A percentile compares a stretch with the other conserved stretches of the same genome.
Conservation (phyloP, 2,113 vertebrate genomes). For the Piliocolobus tephrosceles region DNA sequence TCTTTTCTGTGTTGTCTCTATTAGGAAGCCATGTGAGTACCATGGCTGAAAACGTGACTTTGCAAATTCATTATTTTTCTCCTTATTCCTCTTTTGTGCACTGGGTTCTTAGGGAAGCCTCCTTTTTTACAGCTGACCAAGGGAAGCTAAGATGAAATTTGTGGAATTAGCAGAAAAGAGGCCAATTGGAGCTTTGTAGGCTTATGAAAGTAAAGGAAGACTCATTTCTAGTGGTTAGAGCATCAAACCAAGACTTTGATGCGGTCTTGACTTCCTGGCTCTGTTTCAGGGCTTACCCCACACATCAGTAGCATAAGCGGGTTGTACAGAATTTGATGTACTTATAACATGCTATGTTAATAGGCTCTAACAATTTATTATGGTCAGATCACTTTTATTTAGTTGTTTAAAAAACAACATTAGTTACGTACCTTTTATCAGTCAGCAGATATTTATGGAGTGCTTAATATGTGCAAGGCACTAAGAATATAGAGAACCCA, state of each 20-base stretch:
- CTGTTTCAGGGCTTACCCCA: not conserved
- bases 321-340: not conserved
- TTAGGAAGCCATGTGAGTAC: conserved; percentile 15
- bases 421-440: conserved; percentile 3
- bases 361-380: not conserved
- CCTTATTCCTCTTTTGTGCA: not conserved
- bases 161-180: conserved; percentile 1
- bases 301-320: not conserved
- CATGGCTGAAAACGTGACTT: conserved; percentile 25
- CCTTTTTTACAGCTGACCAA: not conserved
- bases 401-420: conserved; percentile 1
- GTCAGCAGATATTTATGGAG: not conserved
- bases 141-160: conserved; percentile 11
- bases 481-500: not conserved
- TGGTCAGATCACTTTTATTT: not conserved
- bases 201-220: not conserved
- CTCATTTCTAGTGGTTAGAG: not conserved
- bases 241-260: not conserved
- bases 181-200: not conserved
- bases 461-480: not conserved
- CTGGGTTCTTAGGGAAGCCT: not conserved
- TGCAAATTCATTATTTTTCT: not conserved
- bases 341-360: not conserved
- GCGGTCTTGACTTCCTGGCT: not conserved
- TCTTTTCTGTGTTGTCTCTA: not conserved